These are phyloP conservation scores for Dunckerocampus dactyliophorus DNA, from an alignment of 2,113 vertebrate genomes.

Conservation along the genomic window DNA sequence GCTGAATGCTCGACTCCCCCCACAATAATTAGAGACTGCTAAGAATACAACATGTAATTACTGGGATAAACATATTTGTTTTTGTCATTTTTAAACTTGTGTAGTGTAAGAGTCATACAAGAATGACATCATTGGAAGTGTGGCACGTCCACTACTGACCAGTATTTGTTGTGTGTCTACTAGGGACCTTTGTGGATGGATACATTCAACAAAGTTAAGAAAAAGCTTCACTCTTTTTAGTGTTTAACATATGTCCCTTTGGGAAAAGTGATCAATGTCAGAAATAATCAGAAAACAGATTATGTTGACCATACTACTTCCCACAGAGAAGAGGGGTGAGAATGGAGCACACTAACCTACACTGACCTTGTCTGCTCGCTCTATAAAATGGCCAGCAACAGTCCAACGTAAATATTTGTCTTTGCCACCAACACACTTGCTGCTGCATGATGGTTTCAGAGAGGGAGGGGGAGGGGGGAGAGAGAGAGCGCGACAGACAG, in stretches of 20 bases:
- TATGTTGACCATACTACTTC: slow-evolving; percentile 14
- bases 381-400: slow-evolving; percentile 27
- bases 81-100: too few relatives aligned
- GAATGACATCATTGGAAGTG: too few relatives aligned
- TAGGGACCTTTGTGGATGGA: too few relatives aligned
- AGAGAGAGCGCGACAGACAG: slow-evolving; percentile 35
- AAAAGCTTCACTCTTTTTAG: too few relatives aligned
- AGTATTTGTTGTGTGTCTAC: too few relatives aligned
- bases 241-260: slow-evolving; percentile 15
- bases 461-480: slow-evolving; percentile 39
- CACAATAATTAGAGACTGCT: too few relatives aligned
- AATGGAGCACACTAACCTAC: slow-evolving; percentile 16
- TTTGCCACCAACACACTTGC: slow-evolving; percentile 51
- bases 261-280: slow-evolving; percentile 3
- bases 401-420: slow-evolving; percentile 66
- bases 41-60: too few relatives aligned
- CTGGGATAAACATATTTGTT: too few relatives aligned
- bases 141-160: too few relatives aligned
- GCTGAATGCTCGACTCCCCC: too few relatives aligned
- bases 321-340: slow-evolving; percentile 9
- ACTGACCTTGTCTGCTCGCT: slow-evolving; percentile 7
- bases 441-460: slow-evolving; percentile 29
- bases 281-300: slow-evolving; percentile 21
- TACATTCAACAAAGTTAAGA: too few relatives aligned
- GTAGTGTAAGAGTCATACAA: too few relatives aligned